A percentile compares a stretch with the other conserved stretches of the same genome.
Conservation (phyloP, 2,113 vertebrate species). For the Thryonomys swinderianus region DNA sequence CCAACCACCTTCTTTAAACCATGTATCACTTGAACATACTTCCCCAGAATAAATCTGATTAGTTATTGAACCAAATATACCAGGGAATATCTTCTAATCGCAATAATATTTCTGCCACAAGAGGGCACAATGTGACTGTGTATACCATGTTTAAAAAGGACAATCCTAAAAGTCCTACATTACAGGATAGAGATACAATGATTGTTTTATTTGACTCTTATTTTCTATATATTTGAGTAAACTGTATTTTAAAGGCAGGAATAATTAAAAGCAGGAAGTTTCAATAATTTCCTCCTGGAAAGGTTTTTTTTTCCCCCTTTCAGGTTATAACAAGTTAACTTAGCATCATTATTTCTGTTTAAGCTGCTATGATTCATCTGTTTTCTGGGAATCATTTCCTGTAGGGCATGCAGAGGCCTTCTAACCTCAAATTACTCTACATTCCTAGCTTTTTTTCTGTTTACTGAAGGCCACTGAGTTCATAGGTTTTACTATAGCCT, state of each 20-base stretch:
- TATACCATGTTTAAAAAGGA: not conserved
- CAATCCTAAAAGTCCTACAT: not conserved
- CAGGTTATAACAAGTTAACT: constrained; percentile 32
- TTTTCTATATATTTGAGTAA: constrained; percentile 38
- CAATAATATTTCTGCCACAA: constrained; percentile 48
- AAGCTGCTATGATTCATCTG: constrained; percentile 67
- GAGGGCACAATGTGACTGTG: constrained; percentile 50
- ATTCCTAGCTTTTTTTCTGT: constrained; percentile 64
- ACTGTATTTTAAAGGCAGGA: constrained; percentile 56
- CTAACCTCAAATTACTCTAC: constrained; percentile 62
- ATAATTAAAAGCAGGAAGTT: constrained; percentile 47
- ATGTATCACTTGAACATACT: not conserved
- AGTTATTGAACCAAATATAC: not conserved
- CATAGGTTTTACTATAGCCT: constrained; percentile 73
- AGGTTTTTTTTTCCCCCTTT: not conserved
- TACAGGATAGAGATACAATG: not conserved
- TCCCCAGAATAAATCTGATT: not conserved
- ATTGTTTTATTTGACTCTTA: constrained; percentile 45
- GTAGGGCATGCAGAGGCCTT: constrained; percentile 51
- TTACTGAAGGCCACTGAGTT: constrained; percentile 65
- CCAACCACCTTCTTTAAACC: not conserved
- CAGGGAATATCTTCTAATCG: not conserved
- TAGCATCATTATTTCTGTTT: constrained; percentile 60
- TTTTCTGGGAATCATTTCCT: constrained; percentile 71
- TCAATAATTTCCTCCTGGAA: not conserved